phyloP scores from a whole-genome alignment of 2,888 invertebrate species.

The Trichacis sp. region DNA sequence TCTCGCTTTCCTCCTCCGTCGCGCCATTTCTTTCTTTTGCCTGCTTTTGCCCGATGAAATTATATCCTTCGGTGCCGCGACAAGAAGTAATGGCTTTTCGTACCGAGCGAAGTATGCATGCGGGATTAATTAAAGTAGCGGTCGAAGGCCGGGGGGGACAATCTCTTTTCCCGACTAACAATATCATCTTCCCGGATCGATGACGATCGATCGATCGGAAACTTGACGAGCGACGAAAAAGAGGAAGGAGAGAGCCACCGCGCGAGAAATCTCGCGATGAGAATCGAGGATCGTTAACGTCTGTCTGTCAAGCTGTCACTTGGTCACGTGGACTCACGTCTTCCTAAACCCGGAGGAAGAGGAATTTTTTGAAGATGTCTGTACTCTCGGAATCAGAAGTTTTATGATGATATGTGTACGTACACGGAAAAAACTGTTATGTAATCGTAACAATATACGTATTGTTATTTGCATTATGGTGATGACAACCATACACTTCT shows the following conservation, averaged over 20 bases:
- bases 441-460: too few relatives aligned
- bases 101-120: too few relatives aligned
- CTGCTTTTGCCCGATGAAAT: constrained; percentile 49
- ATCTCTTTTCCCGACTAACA: constrained; percentile 17
- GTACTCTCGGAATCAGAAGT: too few relatives aligned
- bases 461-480: too few relatives aligned
- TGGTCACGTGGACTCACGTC: constrained; percentile 60
- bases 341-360: constrained; percentile 53
- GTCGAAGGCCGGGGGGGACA: constrained; percentile 46
- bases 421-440: too few relatives aligned
- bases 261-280: constrained; percentile 48
- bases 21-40: constrained; percentile 24
- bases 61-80: constrained; percentile 50
- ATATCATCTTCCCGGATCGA: constrained; percentile 23
- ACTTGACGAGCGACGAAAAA: constrained; percentile 8
- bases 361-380: too few relatives aligned
- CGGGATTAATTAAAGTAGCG: constrained; percentile 58
- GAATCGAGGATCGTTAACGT: constrained; percentile 61
- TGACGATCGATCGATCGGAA: constrained; percentile 9
- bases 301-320: constrained; percentile 62
- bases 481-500: too few relatives aligned
- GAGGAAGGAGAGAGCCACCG: constrained; percentile 20
- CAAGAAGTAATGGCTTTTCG: constrained; percentile 61
- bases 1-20: constrained; percentile 11
- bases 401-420: too few relatives aligned